phyloP scores from a whole-genome alignment of 1,140 invertebrate genomes.

The Leptestheria dahalacensis region DNA sequence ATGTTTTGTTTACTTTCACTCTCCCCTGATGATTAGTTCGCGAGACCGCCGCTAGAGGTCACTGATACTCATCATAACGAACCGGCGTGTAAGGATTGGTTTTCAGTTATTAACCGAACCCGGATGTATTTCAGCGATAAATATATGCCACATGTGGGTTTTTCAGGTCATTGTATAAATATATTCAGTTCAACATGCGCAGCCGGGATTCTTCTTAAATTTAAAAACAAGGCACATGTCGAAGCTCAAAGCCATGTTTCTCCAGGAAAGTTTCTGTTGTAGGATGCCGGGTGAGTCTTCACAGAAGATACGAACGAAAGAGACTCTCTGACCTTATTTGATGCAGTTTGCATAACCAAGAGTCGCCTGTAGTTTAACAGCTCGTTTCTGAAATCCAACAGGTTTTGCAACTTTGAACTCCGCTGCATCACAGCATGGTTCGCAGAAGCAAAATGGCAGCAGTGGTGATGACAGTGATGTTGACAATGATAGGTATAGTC shows the following conservation, averaged over 20 bases:
- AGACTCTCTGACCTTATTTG: not conserved
- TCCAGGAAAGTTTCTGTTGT: not conserved
- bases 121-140: too few species aligned
- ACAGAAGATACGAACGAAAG: not conserved
- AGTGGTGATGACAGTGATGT: not conserved
- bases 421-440: not conserved
- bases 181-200: too few species aligned
- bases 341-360: not conserved
- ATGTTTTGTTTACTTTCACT: too few species aligned
- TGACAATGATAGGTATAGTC: not conserved
- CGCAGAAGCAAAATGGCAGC: not conserved
- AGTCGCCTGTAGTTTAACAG: not conserved
- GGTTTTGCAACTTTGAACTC: not conserved
- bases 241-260: slow-evolving; percentile 9
- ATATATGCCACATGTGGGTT: too few species aligned
- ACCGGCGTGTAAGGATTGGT: too few species aligned
- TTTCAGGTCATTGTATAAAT: too few species aligned
- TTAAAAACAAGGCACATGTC: too few species aligned
- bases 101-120: too few species aligned
- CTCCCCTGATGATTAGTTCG: too few species aligned
- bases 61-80: too few species aligned
- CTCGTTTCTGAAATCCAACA: not conserved
- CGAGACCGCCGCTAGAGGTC: too few species aligned
- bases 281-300: not conserved
- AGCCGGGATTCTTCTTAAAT: too few species aligned